Conservation (phyloP, 2,888 invertebrate genomes). For the Cephus pygmeus region DNA sequence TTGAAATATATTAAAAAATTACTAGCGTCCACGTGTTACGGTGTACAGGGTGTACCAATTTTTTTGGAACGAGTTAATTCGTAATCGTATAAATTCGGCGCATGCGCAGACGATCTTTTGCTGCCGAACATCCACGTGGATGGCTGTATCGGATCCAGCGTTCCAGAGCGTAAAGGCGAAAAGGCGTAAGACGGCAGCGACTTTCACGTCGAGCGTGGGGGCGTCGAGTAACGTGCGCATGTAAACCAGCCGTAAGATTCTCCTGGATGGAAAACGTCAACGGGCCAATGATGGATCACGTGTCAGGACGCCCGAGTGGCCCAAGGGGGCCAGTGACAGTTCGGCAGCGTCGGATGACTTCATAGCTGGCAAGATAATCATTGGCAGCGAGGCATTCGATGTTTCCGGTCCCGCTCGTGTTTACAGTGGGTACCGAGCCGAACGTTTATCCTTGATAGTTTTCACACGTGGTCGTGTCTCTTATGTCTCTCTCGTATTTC, state of each 20-base stretch:
- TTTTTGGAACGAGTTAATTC: neutral
- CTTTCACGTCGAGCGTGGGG: neutral
- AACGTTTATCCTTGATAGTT: neutral
- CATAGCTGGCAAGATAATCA: neutral
- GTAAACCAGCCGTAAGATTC: constrained; percentile 4
- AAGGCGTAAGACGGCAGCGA: neutral
- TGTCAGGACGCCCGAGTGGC: neutral
- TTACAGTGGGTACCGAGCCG: too few relatives aligned
- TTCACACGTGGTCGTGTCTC: neutral
- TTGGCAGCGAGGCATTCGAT: neutral
- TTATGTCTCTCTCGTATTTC: neutral
- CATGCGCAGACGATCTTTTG: too few relatives aligned
- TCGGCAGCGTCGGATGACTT: neutral
- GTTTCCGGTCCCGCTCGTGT: neutral
- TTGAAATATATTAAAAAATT: neutral
- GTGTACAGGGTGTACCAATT: neutral
- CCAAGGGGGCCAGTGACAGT: neutral
- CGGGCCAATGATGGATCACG: constrained; percentile 21
- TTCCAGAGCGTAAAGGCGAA: neutral
- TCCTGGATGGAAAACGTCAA: constrained; percentile 14
- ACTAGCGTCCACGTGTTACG: neutral
- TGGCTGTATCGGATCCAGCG: neutral
- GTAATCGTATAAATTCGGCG: too few relatives aligned
- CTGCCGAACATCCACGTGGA: too few relatives aligned
- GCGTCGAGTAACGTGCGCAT: neutral